Conservation (phyloP, 2,888 invertebrate genomes). For the Amiota communis region DNA sequence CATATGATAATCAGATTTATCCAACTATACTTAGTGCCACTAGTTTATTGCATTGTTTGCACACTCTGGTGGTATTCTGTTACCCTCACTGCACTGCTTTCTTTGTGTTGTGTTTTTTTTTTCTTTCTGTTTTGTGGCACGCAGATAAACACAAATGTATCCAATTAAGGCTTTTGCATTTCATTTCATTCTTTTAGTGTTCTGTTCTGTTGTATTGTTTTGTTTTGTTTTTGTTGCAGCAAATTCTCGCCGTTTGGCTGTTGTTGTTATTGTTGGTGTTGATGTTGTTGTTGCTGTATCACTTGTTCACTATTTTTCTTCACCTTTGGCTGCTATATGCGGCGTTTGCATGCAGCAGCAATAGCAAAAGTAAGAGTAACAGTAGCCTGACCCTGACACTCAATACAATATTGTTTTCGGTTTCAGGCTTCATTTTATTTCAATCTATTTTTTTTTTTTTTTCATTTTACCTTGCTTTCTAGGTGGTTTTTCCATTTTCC, state of each 20-base stretch:
- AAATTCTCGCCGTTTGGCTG: background rate
- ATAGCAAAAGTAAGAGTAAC: too few relatives aligned
- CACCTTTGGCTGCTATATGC: background rate
- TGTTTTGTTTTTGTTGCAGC: background rate
- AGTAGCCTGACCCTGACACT: conserved; percentile 20
- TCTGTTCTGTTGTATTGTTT: background rate
- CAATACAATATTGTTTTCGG: conserved; percentile 13
- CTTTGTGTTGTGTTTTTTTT: background rate
- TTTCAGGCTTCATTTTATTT: background rate
- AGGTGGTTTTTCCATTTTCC: background rate
- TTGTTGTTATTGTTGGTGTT: background rate
- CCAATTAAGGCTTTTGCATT: conserved; percentile 18
- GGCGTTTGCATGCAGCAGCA: background rate
- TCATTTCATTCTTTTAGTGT: conserved; percentile 1
- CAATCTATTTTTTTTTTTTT: background rate
- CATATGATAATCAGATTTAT: too few relatives aligned
- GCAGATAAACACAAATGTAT: conserved; percentile 28
- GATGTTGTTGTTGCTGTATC: background rate
- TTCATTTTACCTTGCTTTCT: background rate
- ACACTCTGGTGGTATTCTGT: background rate
- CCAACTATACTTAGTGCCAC: too few relatives aligned
- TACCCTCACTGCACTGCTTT: background rate
- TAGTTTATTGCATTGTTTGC: conserved; percentile 26
- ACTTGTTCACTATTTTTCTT: background rate
- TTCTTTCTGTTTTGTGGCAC: background rate